A percentile compares a stretch with the other conserved stretches of the same genome.
Evolutionary conservation across 2,888 invertebrate species (phyloP).

Genomic region (Epirrhoe tristata): DNA sequence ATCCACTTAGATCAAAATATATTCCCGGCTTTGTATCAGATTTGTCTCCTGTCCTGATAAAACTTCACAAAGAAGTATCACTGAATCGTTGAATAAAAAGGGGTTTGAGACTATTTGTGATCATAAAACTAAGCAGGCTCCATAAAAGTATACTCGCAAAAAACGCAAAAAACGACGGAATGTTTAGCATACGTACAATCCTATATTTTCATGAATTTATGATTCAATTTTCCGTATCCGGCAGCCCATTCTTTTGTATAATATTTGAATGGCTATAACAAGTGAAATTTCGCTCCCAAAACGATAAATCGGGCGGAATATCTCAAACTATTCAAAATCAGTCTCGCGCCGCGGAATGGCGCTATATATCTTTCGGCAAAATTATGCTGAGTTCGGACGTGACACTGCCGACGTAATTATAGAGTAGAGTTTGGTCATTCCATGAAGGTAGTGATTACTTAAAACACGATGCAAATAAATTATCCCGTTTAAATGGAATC

Average conservation of each 20-base stretch:
- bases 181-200: slow-evolving; percentile 37
- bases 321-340: slow-evolving; percentile 73
- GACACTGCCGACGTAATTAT: slow-evolving; percentile 41
- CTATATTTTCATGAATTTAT: slow-evolving; percentile 41
- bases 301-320: slow-evolving; percentile 65
- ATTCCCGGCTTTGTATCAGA: slow-evolving; percentile 4
- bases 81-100: slow-evolving; percentile 19
- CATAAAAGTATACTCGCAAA: slow-evolving; percentile 32
- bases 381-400: slow-evolving; percentile 55
- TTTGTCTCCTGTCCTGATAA: slow-evolving; percentile 14
- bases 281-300: slow-evolving; percentile 55
- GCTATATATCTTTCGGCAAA: slow-evolving; percentile 55
- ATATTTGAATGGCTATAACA: slow-evolving; percentile 44
- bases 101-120: slow-evolving; percentile 22
- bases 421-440: background rate
- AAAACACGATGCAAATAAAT: background rate
- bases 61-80: slow-evolving; percentile 5
- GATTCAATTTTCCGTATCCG: slow-evolving; percentile 42
- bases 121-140: slow-evolving; percentile 25
- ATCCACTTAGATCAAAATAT: slow-evolving; percentile 8
- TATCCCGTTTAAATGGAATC: background rate
- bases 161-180: slow-evolving; percentile 15
- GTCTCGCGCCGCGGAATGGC: slow-evolving; percentile 57
- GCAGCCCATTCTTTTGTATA: slow-evolving; percentile 43
- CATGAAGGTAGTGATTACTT: background rate